A percentile compares a stretch with the other conserved stretches of the same genome.
phyloP scores from a whole-genome alignment of 2,797 vertebrate genomes.

The Nannoperca obscura region DNA sequence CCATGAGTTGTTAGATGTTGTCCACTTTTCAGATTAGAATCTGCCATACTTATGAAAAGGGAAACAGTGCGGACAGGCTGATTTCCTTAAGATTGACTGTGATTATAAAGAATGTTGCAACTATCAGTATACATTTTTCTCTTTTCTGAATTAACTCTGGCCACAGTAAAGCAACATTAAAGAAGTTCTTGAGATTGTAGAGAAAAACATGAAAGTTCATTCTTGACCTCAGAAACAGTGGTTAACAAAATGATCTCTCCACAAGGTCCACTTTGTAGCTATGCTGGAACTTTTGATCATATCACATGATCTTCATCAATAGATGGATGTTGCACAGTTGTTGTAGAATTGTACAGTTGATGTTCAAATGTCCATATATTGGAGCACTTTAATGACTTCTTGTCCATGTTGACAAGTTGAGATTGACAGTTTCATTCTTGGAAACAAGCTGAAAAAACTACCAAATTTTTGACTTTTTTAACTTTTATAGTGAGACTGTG shows the following conservation, averaged over 20 bases:
- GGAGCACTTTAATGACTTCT: background rate
- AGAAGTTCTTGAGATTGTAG: background rate
- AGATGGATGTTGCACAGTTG: background rate
- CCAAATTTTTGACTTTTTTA: background rate
- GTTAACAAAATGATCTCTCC: background rate
- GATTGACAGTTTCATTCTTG: background rate
- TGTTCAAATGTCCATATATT: too few species aligned
- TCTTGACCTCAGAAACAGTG: background rate
- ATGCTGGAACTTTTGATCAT: background rate
- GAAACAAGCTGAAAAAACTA: background rate
- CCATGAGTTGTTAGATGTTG: constrained; percentile 36
- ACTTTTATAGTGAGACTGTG: background rate
- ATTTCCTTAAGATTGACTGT: constrained; percentile 25
- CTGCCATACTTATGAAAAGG: constrained; percentile 45
- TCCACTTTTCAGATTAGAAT: constrained; percentile 42
- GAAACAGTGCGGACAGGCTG: constrained; percentile 30
- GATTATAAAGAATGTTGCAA: constrained; percentile 9
- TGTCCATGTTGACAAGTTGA: background rate
- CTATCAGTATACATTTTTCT: background rate
- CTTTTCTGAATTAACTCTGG: background rate
- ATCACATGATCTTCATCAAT: background rate
- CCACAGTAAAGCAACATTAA: background rate
- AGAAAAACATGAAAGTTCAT: background rate
- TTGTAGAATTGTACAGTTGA: background rate
- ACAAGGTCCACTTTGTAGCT: background rate